Base-by-base conservation (phyloP, 2,113 vertebrate species). In the Anhinga anhinga region DNA sequence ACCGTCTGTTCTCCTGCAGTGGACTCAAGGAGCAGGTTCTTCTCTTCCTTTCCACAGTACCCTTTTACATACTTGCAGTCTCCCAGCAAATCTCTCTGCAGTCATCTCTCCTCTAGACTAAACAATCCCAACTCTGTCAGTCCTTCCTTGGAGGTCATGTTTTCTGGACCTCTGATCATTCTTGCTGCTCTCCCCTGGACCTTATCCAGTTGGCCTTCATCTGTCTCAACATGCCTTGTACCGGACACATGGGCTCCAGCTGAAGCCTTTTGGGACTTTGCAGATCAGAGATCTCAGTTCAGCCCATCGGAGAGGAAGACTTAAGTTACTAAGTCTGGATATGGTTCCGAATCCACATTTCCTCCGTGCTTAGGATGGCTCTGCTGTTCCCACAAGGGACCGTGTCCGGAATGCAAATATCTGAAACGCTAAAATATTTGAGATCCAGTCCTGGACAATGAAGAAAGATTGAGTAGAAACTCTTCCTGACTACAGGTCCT, bases 171-270 rank as follows among this genome's bases (percentile, higher is more conserved):
- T 67, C 86, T 7, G 59, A 71, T 74, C n/a, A 1, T 95, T 91
- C 77, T 82, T 42, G 65, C 69, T 56, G 83, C 38, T 94, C 36
- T 55, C 47, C 47, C 29, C 73, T 97, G 96, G 96, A 44, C 7
- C 8, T 12, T 1, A 4, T 94, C 95, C 95, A 97, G 56, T 61
- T 96, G 94, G 89, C 89, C 91, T 36, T 2, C 65, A 11, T 6
- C 26, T 72, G 10, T 63, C 84, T 67, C 0, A 0, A 55, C 94
- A 94, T 91, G 91, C 69, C 83, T 94, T 1, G 12, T 55, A 50
- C 88, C 0, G 96, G 96, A 97, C 95, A 95, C 62, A 42, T 2
- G 86, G 96, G 83, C 95, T 97, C 95, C 96, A 96, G 73, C 55
- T 45, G 63, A 95, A 96, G 77, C 83, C 96, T 91, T 94, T n/a